Base-by-base conservation (phyloP, 1,140 invertebrate species). In the Aphaenogaster ashmeadi region DNA sequence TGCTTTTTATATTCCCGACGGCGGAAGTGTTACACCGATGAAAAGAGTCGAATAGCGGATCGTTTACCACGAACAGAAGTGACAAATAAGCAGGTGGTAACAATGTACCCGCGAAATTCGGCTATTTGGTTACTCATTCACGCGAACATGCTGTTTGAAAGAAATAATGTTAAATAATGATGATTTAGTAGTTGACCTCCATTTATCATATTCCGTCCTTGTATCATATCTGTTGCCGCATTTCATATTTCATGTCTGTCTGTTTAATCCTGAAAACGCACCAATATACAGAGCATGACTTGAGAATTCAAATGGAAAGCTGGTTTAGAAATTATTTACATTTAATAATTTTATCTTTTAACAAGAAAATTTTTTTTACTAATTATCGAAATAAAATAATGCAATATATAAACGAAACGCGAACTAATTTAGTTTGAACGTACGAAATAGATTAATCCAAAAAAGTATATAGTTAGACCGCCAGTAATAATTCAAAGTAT, bases 1-100 rank as follows among this genome's bases (percentile, higher is more conserved):
- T 86, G 79, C 69, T 47, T 80, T 86, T 77, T 79, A 8, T 88
- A 56, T 69, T 75, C 9, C 80, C 74, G 79, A 27, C 64, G 50
- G 21, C 87, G 88, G 87, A 90, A 87, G 50, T 54, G 67, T 88
- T 36, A 5, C n/a, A 52, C 54, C 7, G 36, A 85, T 72, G 13
- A 21, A 44, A 33, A 77, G 54, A 60, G 21, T 50, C 62, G 66
- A 58, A 83, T 41, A 60, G 58, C 67, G 52, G 38, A 33, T 56
- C 38, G 21, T 71, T 86, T 79, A 66, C 5, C n/a, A 41, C 41
- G 47, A 66, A 90, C 62, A 58, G 27, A 67, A 77, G 27, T 38
- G 36, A 67, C 54, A 56, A 88, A 85, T 83, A 74, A 75, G 1
- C 27, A 52, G 38, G 38, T 84, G 79, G 66, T 78, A n/a, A 52